Evolutionary conservation across 2,113 vertebrate genomes (phyloP), one percentile per base, ranked within the genome.

Genomic region (Callospermophilus lateralis): DNA sequence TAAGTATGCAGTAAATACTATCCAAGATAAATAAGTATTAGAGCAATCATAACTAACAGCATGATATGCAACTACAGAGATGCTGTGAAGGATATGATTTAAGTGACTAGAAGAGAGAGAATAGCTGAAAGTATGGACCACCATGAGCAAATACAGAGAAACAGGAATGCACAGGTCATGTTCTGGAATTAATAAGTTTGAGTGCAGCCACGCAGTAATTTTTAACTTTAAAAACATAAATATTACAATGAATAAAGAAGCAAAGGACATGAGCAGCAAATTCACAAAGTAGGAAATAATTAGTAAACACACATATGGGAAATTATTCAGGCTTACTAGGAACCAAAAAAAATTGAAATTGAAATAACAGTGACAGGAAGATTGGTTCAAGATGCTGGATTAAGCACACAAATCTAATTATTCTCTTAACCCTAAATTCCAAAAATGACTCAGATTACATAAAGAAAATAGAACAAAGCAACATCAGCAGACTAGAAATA

Each of bases 311-410:
- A 93, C 39, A 89, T 73, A 74, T 87, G 84, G 32, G 73, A 84
- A 96, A 92, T 92, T 79, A 83, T 78, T 78, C 55, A 51, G 61
- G 48, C 48, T 90, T 88, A 65, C 30, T 53, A 37, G 30, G 61
- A 93, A 83, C 81, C 34, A 34, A 76, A 97, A 76, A 97, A 94
- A 94, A 63, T 72, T 22, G 65, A 93, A 84, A 91, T 90, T 93
- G 51, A 96, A 94, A 85, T 28, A 79, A 51, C 42, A 84, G 20
- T 61, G 6, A 94, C 65, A 65, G 45, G 84, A 79, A 80, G 53
- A 53, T 34, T 84, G 24, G 89, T 72, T 90, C 94, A 96, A 90
- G 65, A 87, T 39, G 37, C 78, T 48, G 6, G 68, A 65, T 87
- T 93, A 96, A 87, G 17, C 30, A 85, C 78, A 89, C 37, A 96